A percentile compares a stretch with the other conserved stretches of the same genome.
These are phyloP conservation scores for Monomorium pharaonis DNA, from an alignment of 1,140 invertebrate genomes.

Conservation along the genomic window DNA sequence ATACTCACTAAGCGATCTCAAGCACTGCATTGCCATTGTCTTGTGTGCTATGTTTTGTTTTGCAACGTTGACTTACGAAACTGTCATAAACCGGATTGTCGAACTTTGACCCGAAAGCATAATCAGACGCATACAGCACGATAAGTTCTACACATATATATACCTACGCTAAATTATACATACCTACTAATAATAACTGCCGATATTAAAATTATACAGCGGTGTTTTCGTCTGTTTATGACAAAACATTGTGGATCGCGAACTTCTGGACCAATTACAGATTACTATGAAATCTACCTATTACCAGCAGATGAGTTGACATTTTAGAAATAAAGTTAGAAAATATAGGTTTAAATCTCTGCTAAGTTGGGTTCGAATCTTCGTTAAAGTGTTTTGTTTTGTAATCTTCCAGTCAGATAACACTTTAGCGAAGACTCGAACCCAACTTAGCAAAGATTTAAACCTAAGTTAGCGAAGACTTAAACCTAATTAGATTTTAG, in stretches of 20 bases:
- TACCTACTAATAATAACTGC: background rate
- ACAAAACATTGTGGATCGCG: no score
- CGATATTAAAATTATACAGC: background rate
- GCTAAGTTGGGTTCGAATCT: no score
- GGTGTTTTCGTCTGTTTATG: background rate
- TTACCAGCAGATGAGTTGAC: background rate
- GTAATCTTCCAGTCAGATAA: no score
- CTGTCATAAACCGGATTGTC: background rate
- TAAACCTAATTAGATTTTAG: no score
- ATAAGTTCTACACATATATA: background rate
- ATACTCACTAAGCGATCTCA: constrained; percentile 58
- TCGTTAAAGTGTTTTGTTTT: no score
- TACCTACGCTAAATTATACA: background rate
- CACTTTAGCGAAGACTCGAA: no score
- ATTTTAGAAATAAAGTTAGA: background rate
- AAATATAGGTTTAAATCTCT: no score
- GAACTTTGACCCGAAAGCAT: background rate
- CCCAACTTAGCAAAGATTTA: no score
- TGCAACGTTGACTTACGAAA: background rate
- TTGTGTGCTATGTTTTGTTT: background rate
- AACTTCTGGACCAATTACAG: background rate
- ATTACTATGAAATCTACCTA: background rate
- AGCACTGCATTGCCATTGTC: constrained; percentile 34
- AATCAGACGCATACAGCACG: background rate
- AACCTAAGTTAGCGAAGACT: no score